A percentile compares a stretch with the other conserved stretches of the same genome.
Conservation (phyloP, 2,113 vertebrate genomes). For the Aix galericulata region DNA sequence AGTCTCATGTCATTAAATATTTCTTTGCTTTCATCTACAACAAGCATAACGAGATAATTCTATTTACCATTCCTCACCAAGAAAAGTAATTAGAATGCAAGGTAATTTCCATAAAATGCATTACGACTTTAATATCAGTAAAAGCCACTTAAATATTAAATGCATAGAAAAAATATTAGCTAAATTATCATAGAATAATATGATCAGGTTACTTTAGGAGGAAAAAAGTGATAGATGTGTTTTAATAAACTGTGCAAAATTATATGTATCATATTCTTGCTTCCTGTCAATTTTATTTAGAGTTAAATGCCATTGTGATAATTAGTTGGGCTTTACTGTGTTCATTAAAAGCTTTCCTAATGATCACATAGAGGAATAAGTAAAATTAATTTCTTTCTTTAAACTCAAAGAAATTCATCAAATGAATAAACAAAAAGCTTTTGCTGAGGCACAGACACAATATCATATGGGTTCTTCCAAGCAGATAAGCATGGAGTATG, state of each 20-base stretch:
- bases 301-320: constrained; percentile 83
- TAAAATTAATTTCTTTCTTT: constrained; percentile 78
- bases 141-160: constrained; percentile 82
- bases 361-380: constrained; percentile 73
- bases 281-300: constrained; percentile 94
- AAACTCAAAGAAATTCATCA: constrained; percentile 60
- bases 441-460: neutral
- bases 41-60: neutral
- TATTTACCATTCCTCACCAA: constrained; percentile 33
- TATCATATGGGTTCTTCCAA: neutral
- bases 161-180: constrained; percentile 78
- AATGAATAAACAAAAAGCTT: constrained; percentile 67
- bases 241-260: constrained; percentile 88
- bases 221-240: constrained; percentile 77
- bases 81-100: constrained; percentile 74
- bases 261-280: constrained; percentile 79
- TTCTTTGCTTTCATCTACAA: constrained; percentile 22
- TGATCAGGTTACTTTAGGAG: constrained; percentile 76
- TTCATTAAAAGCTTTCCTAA: constrained; percentile 84
- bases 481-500: neutral
- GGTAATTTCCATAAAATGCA: constrained; percentile 75
- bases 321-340: constrained; percentile 83
- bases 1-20: neutral
- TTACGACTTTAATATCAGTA: constrained; percentile 80
- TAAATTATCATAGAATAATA: constrained; percentile 82